These are phyloP conservation scores for Catocala fraxini DNA, from an alignment of 2,888 invertebrate species.

Conservation along the genomic window DNA sequence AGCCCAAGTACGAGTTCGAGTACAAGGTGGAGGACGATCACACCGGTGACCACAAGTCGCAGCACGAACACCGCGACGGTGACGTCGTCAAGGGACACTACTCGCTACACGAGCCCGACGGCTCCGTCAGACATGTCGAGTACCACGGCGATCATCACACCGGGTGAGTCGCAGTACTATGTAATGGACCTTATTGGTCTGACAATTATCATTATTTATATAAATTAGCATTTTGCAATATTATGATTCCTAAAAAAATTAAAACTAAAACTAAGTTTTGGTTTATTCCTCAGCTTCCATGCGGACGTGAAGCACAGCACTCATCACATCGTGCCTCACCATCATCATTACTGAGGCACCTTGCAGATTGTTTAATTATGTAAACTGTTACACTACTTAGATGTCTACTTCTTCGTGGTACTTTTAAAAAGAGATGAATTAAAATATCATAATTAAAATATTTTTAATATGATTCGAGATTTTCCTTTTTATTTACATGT, in stretches of 20 bases:
- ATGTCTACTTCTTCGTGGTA: no score
- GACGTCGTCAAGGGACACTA: slow-evolving; percentile 70
- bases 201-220: no score
- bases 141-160: slow-evolving; percentile 79
- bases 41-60: slow-evolving; percentile 83
- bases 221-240: not conserved
- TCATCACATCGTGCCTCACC: slow-evolving; percentile 52
- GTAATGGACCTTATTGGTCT: not conserved
- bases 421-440: no score
- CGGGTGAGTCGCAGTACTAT: slow-evolving; percentile 57
- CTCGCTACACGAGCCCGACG: slow-evolving; percentile 79
- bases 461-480: no score
- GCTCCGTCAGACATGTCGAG: slow-evolving; percentile 80
- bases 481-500: no score
- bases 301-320: slow-evolving; percentile 63
- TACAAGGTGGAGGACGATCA: slow-evolving; percentile 73
- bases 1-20: slow-evolving; percentile 60
- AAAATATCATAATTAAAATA: no score
- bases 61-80: slow-evolving; percentile 80
- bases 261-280: no score
- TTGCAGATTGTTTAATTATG: no score
- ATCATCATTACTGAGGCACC: slow-evolving; percentile 16
- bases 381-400: no score
- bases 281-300: slow-evolving; percentile 57
- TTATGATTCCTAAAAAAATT: no score